A percentile compares a stretch with the other conserved stretches of the same genome.
Evolutionary conservation across 2,797 vertebrate species (phyloP).

Genomic region (Hypotaenidia philippensis): DNA sequence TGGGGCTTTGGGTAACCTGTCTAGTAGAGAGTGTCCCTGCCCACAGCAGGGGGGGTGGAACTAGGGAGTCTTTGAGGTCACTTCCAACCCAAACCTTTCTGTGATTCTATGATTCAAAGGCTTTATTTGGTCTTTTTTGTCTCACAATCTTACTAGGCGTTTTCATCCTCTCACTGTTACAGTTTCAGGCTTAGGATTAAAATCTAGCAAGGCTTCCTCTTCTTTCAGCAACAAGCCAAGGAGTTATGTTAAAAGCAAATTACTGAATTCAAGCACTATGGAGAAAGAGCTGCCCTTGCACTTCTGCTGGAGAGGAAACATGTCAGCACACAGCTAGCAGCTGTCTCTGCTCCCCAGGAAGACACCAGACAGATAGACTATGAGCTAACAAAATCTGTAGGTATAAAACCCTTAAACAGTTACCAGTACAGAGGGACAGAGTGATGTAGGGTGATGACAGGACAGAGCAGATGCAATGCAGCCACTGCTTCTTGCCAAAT

Average conservation of each 20-base stretch:
- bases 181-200: background rate
- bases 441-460: background rate
- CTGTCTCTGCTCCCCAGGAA: background rate
- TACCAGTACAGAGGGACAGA: background rate
- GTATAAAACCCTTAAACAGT: constrained; percentile 25
- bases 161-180: background rate
- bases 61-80: too few species aligned
- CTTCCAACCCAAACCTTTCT: too few species aligned
- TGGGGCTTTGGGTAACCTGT: too few species aligned
- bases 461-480: background rate
- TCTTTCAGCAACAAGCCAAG: background rate
- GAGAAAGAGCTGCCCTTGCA: background rate
- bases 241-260: background rate
- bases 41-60: too few species aligned
- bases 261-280: background rate
- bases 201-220: background rate
- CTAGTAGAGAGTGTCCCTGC: too few species aligned
- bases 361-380: background rate
- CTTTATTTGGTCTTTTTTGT: background rate
- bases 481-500: background rate
- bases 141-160: background rate
- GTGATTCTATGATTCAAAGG: background rate
- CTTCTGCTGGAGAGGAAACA: background rate
- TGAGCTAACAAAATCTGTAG: constrained; percentile 12
- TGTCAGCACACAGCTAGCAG: background rate